A percentile compares a stretch with the other conserved stretches of the same genome.
Conservation (phyloP, 1,140 invertebrate species). For the Augochlora pura region DNA sequence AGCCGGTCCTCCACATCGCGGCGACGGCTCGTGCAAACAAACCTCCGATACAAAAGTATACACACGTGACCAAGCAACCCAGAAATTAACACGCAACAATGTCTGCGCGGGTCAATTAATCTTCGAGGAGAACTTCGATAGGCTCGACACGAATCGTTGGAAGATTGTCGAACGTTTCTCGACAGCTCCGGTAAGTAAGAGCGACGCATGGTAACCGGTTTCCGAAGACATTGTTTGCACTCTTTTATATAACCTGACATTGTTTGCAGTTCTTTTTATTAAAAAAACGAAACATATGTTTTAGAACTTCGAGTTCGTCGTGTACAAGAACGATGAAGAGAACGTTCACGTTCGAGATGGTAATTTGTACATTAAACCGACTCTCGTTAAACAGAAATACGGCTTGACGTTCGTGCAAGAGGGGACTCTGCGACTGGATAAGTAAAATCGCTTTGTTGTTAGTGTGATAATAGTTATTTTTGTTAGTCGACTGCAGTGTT, state of each 20-base stretch:
- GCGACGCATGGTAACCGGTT: not conserved
- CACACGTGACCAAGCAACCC: constrained; percentile 7
- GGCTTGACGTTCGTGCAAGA: constrained; percentile 81
- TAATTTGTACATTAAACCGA: constrained; percentile 83
- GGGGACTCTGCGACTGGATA: constrained; percentile 76
- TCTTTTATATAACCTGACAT: too few species aligned
- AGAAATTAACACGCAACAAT: constrained; percentile 5
- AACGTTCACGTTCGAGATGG: constrained; percentile 83
- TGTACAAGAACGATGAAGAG: constrained; percentile 82
- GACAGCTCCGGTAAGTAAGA: constrained; percentile 69
- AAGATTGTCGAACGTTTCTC: constrained; percentile 65
- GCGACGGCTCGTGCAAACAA: constrained; percentile 31
- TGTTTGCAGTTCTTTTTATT: too few species aligned
- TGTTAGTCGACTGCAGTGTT: not conserved
- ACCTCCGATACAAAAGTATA: constrained; percentile 62
- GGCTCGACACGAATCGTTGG: constrained; percentile 62
- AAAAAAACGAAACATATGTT: not conserved
- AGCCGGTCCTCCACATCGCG: not conserved
- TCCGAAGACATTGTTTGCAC: too few species aligned
- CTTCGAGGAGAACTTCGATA: constrained; percentile 72
- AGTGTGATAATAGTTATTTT: too few species aligned
- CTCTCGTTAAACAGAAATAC: constrained; percentile 81
- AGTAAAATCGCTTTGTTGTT: constrained; percentile 69
- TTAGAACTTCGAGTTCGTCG: constrained; percentile 85
- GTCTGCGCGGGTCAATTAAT: constrained; percentile 65